phyloP scores from a whole-genome alignment of 1,140 invertebrate genomes.

The Heliconius himera region DNA sequence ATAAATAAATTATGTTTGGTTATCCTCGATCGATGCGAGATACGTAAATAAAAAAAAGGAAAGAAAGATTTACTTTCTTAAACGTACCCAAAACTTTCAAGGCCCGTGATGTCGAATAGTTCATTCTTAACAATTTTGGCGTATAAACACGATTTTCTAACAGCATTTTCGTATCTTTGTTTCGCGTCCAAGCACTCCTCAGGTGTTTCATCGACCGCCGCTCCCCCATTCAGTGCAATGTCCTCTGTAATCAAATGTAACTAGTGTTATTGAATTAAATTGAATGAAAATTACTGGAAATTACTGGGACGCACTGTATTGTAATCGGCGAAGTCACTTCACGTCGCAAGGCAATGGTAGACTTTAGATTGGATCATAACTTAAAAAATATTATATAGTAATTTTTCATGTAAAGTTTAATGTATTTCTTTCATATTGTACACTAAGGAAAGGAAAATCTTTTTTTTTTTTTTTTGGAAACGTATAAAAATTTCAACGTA shows the following conservation, averaged over 20 bases:
- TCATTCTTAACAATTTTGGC: constrained; percentile 51
- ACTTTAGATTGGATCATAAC: background rate
- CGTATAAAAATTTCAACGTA: no score
- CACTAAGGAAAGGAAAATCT: no score
- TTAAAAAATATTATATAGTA: background rate
- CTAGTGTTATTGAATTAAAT: constrained; percentile 13
- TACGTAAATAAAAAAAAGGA: no score
- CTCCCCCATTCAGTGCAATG: constrained; percentile 27
- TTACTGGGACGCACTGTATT: background rate
- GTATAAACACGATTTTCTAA: constrained; percentile 69
- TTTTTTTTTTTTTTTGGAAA: no score
- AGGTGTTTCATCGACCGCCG: constrained; percentile 20
- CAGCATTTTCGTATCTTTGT: constrained; percentile 35
- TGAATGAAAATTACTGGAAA: constrained; percentile 25
- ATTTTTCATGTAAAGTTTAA: no score
- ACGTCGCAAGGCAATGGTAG: background rate
- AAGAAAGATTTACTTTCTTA: background rate
- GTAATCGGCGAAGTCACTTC: background rate
- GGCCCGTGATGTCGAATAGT: constrained; percentile 50
- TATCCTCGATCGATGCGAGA: no score
- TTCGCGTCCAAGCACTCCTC: constrained; percentile 21
- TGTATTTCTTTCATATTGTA: no score
- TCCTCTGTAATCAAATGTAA: constrained; percentile 30
- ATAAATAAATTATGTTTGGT: no score
- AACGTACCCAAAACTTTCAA: constrained; percentile 60